Evolutionary conservation across 1,140 invertebrate species (phyloP).

Genomic region (Sminthurides bifidus): DNA sequence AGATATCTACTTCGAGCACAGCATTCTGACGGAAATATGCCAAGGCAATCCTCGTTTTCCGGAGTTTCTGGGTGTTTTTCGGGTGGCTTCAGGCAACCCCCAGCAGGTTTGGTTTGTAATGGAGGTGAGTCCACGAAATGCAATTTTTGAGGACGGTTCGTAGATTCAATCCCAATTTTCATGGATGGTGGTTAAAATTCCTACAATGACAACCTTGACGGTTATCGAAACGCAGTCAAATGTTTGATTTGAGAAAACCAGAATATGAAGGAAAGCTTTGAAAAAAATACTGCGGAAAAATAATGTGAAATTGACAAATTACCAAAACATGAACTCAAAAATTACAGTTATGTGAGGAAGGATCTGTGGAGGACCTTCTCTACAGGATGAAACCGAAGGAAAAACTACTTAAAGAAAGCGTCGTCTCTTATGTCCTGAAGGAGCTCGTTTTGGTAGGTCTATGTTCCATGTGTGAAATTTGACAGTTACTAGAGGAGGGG

Average conservation of each 20-base stretch:
- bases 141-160: neutral
- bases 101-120: conserved; percentile 75
- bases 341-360: conserved; percentile 64
- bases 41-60: conserved; percentile 60
- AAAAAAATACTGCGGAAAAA: neutral
- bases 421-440: conserved; percentile 73
- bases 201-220: neutral
- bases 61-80: conserved; percentile 71
- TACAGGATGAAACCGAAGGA: conserved; percentile 53
- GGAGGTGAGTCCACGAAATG: conserved; percentile 58
- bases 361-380: conserved; percentile 64
- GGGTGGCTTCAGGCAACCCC: conserved; percentile 50
- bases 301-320: neutral
- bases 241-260: too few species aligned
- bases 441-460: conserved; percentile 64
- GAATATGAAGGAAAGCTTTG: neutral
- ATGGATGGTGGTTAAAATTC: too few species aligned
- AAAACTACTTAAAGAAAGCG: conserved; percentile 57
- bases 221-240: neutral
- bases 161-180: neutral
- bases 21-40: conserved; percentile 62
- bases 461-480: too few species aligned
- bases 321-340: neutral
- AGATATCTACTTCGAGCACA: conserved; percentile 71
- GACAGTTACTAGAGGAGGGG: too few species aligned